A percentile compares a stretch with the other conserved stretches of the same genome.
Conservation (phyloP, 2,888 invertebrate species). For the Isotomurus palustris region DNA sequence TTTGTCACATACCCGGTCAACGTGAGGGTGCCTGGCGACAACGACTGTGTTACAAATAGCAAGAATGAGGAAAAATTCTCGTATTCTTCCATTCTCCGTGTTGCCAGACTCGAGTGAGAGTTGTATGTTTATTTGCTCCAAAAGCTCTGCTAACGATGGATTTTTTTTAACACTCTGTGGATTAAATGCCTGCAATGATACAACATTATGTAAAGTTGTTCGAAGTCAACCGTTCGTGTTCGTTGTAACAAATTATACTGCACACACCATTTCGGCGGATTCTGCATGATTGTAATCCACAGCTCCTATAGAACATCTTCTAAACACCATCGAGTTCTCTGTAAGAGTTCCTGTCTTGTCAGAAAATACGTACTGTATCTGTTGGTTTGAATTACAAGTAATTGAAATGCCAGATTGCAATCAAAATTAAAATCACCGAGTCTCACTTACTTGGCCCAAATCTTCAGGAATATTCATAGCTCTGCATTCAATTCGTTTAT, state of each 20-base stretch:
- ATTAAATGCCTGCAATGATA: not conserved
- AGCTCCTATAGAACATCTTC: constrained; percentile 81
- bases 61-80: constrained; percentile 83
- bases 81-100: constrained; percentile 61
- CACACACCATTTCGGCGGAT: constrained; percentile 12
- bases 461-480: constrained; percentile 97
- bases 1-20: constrained; percentile 66
- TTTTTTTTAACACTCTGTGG: constrained; percentile 35
- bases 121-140: constrained; percentile 26
- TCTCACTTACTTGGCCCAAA: constrained; percentile 70
- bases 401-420: not conserved
- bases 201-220: not conserved
- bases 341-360: constrained; percentile 98
- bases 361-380: constrained; percentile 85
- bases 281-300: constrained; percentile 82
- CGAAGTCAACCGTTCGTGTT: too few relatives aligned
- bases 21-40: constrained; percentile 78
- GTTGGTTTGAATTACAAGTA: constrained; percentile 16
- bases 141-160: constrained; percentile 27
- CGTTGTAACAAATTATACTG: too few relatives aligned
- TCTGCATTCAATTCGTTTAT: constrained; percentile 80
- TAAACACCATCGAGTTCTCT: constrained; percentile 95
- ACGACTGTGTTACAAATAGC: constrained; percentile 96
- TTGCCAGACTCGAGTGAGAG: constrained; percentile 8
- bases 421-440: constrained; percentile 3